These are phyloP conservation scores for Oreochromis mossambicus DNA, from an alignment of 2,797 vertebrate genomes.

Conservation along the genomic window DNA sequence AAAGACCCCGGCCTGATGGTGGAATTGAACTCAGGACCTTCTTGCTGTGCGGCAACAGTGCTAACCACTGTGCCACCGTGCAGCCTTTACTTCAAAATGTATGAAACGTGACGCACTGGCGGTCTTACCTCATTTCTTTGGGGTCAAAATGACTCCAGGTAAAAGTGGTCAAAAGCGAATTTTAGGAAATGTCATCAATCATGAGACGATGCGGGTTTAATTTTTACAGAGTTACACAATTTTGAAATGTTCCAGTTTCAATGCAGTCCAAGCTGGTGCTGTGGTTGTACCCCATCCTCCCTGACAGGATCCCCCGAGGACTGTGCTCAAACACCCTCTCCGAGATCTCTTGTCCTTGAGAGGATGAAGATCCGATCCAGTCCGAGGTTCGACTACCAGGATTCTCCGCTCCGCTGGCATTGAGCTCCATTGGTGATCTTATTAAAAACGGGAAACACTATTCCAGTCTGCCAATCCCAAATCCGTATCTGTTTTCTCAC, in stretches of 20 bases:
- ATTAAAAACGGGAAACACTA: background rate
- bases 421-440: too few species aligned
- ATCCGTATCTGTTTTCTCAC: background rate
- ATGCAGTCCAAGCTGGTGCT: background rate
- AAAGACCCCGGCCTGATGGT: too few species aligned
- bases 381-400: background rate
- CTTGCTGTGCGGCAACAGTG: too few species aligned
- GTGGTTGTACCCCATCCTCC: background rate
- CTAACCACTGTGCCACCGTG: too few species aligned
- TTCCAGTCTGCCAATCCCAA: background rate
- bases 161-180: background rate
- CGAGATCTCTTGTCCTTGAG: accelerated
- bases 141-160: background rate
- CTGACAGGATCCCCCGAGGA: background rate
- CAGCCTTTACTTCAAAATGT: background rate
- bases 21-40: too few species aligned
- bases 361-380: background rate
- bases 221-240: background rate
- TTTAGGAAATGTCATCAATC: background rate
- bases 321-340: background rate
- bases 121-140: background rate
- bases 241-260: background rate
- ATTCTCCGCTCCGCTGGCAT: background rate
- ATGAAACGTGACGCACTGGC: accelerated
- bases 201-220: accelerated